phyloP scores from a whole-genome alignment of 2,797 vertebrate genomes.

The Cynodonichthys magdalenae region DNA sequence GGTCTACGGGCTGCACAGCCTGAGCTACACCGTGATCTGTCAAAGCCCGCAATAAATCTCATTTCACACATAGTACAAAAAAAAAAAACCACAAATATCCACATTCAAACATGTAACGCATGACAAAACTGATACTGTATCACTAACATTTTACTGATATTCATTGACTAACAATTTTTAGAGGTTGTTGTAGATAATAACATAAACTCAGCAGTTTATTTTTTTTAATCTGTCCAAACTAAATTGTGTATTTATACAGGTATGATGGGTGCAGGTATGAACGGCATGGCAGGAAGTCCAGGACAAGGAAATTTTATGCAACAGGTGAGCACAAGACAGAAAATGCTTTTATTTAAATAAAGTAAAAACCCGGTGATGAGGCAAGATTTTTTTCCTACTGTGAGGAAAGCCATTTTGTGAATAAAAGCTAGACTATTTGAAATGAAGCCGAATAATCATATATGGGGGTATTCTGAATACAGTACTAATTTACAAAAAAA shows the following conservation, averaged over 20 bases:
- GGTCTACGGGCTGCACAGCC: conserved; percentile 61
- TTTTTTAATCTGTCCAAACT: conserved; percentile 14
- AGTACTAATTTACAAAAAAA: too few relatives aligned
- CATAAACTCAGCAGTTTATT: not conserved
- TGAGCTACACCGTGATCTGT: conserved; percentile 34
- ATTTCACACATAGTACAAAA: conserved; percentile 24
- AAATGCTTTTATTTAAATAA: not conserved
- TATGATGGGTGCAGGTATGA: conserved; percentile 84
- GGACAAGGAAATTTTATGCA: conserved; percentile 89
- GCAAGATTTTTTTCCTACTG: too few relatives aligned
- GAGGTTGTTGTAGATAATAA: conserved; percentile 14
- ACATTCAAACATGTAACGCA: conserved; percentile 51
- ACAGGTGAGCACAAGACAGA: conserved; percentile 81
- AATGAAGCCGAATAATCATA: too few relatives aligned
- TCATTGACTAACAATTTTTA: conserved; percentile 40
- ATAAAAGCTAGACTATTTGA: too few relatives aligned
- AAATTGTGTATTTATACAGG: conserved; percentile 62
- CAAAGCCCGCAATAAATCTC: conserved; percentile 28
- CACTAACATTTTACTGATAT: conserved; percentile 56
- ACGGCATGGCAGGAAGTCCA: conserved; percentile 92
- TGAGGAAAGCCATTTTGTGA: too few relatives aligned
- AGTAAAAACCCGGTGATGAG: not conserved
- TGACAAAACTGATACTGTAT: conserved; percentile 45
- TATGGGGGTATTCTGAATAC: too few relatives aligned
- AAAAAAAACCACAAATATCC: not conserved